Evolutionary conservation across 2,113 vertebrate species (phyloP), one percentile per base, ranked within the genome.

Genomic region (Pluvialis apricaria): DNA sequence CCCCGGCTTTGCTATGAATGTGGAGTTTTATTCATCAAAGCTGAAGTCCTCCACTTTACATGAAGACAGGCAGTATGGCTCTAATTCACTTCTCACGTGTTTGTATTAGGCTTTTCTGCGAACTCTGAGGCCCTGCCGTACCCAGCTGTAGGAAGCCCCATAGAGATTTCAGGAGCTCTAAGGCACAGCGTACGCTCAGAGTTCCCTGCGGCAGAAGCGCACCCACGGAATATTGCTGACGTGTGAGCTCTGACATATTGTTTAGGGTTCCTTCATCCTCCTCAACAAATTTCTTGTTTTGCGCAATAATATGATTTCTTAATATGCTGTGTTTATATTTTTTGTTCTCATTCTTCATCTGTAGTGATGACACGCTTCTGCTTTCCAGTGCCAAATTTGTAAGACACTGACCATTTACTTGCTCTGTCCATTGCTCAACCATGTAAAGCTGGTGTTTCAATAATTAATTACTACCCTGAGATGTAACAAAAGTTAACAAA

Each of bases 391-490:
- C 36, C 65, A n/a, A 10, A 11, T 58, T 40, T 57, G 7, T 29
- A 32, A 58, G 31, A 25, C 25, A 2, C 0, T 0, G 45, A 29
- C 49, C 4, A 0, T 44, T 79, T 26, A 21, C 34, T 61, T 57
- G 47, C 40, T 73, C 25, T 49, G 31, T 9, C 71, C 22, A 1
- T 84, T 93, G 65, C 47, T 84, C 65, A 83, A 13, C 47, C 3
- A 0, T 21, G 4, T 6, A 15, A 47, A 61, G n/a, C 13, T 62
- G 72, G 4, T 71, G n/a, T 28, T 80, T 58, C 60, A 20, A 4
- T 40, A 51, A 77, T 77, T 34, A 64, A 18, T 60, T 34, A 18
- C n/a, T 32, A 20, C 31, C 36, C 32, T 62, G 51, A 61, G n/a
- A 13, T 16, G 6, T 31, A 47, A 17, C 18, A 54, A n/a, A 80